Evolutionary conservation across 2,113 vertebrate genomes (phyloP), one percentile per base, ranked within the genome.

Genomic region (Benitochromis conjunctus): DNA sequence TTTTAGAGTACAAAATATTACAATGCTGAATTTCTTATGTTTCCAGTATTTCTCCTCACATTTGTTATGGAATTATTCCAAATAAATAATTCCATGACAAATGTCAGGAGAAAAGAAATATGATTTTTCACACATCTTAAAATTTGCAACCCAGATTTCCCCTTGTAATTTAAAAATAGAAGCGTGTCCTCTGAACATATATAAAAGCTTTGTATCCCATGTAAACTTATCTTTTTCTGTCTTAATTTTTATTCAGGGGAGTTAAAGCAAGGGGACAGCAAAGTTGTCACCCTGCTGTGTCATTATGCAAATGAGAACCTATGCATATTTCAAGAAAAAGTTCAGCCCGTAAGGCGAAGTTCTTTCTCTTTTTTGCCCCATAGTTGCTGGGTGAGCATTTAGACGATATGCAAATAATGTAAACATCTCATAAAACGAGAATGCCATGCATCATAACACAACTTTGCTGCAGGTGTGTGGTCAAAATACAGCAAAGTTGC

Each of bases 241-340:
- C 60, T 57, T 57, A 29, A n/a, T 19, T 36, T 86, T 79, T 69
- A 58, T 80, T 77, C n/a, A 57, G 46, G 71, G 29, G 31, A 81
- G 46, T 79, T 77, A 10, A 71, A 84, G 86, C 76, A 46, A 86
- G 56, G 76, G 41, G 43, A 82, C 24, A 4, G 71, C 36, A 77
- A 80, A 86, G 66, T 21, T 71, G 57, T 21, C 56, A 60, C 24
- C 26, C 85, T 86, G 51, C n/a, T 90, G 56, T 81, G 34, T 86
- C 62, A 81, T 86, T 86, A 77, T 91, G 85, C 38, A 86, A 93
- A 88, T 83, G 34, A 8, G 7, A 66, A 83, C 19, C 34, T 58
- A 29, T 86, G 38, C 74, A 89, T 82, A 86, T 90, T 86, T 88
- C 16, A 82, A 16, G n/a, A 26, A 43, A 78, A 69, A 29, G 24